phyloP scores from a whole-genome alignment of 64 coral and sea anemone species.

The Stylophora pistillata region DNA sequence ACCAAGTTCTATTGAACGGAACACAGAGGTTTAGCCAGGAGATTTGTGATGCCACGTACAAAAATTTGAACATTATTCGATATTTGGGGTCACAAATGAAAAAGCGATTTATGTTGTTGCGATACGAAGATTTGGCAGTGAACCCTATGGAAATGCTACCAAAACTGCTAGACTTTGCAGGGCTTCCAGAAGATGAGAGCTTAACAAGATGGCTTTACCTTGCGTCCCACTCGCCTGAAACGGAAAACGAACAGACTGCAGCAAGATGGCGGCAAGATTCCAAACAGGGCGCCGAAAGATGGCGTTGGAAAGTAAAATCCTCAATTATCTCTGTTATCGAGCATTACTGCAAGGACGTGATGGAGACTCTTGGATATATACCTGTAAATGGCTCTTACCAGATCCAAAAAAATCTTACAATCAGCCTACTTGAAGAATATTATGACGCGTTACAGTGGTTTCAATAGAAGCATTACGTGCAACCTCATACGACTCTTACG shows the following conservation, averaged over 20 bases:
- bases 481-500: no score
- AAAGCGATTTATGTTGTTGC: neutral
- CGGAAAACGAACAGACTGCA: neutral
- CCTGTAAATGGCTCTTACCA: neutral
- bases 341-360: neutral
- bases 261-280: neutral
- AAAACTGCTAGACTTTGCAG: neutral
- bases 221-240: neutral
- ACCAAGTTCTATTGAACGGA: neutral
- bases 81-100: neutral
- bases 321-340: neutral
- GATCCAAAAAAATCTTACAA: neutral
- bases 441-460: neutral
- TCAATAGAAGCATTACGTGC: neutral
- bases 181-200: neutral
- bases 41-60: neutral
- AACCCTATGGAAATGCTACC: neutral
- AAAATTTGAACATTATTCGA: neutral
- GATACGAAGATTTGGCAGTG: slow-evolving; percentile 1
- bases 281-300: neutral
- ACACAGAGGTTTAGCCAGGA: neutral
- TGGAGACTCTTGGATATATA: neutral
- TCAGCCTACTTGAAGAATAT: neutral
- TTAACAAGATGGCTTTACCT: neutral
- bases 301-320: neutral